These are phyloP conservation scores for Metalampra italica DNA, from an alignment of 2,888 invertebrate species.

Conservation along the genomic window DNA sequence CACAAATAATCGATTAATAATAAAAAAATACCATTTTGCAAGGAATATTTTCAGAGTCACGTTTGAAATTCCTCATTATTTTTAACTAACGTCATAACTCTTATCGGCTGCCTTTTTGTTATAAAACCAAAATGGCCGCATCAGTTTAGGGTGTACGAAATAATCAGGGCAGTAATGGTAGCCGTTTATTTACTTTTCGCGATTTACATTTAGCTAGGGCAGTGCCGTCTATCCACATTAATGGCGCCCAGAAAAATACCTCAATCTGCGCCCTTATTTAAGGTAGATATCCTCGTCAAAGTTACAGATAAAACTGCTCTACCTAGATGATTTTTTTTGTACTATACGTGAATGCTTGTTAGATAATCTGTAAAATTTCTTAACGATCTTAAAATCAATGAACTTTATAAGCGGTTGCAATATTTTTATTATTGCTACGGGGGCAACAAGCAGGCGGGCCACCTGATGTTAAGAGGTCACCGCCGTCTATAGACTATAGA, in stretches of 20 bases:
- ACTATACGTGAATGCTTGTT: no score
- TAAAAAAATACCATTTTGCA: background rate
- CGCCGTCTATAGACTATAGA: no score
- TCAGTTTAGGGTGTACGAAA: slow-evolving; percentile 54
- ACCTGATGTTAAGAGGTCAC: no score
- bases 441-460: no score
- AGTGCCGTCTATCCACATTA: slow-evolving; percentile 19
- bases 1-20: background rate
- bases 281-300: no score
- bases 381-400: no score
- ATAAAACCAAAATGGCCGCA: slow-evolving; percentile 62
- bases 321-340: no score
- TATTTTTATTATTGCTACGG: no score
- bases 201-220: slow-evolving; percentile 59
- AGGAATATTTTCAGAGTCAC: background rate
- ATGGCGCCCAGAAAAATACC: slow-evolving; percentile 17
- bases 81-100: slow-evolving; percentile 31
- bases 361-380: no score
- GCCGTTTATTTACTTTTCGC: slow-evolving; percentile 74
- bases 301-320: no score
- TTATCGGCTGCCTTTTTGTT: slow-evolving; percentile 19
- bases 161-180: slow-evolving; percentile 73
- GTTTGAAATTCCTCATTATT: background rate
- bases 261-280: no score
- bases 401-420: no score